Base-by-base conservation (phyloP, 2,888 invertebrate species). In the Latheticus oryzae region DNA sequence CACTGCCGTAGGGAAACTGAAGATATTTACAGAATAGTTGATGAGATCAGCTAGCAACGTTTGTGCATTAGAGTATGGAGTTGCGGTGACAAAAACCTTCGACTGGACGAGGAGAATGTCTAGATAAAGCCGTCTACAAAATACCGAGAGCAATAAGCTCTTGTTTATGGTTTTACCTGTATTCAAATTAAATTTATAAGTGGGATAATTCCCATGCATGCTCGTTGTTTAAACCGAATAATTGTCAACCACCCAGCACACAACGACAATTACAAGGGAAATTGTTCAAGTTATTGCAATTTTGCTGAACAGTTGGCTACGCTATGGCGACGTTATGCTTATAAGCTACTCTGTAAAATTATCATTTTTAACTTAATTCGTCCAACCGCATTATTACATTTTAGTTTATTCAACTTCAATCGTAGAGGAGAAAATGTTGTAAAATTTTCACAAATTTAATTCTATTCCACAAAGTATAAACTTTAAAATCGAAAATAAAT, bases 151-250 rank as follows among this genome's bases (percentile, higher is more conserved):
- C 48, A 30, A 47, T 47, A 54, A 47, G 48, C 35, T 28, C 50
- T 56, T 56, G 56, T 56, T 56, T 50, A 43, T 43, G 50, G 50
- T 35, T 48, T 40, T 50, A 56, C 56, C 56, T 56, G 56, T 56
- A 56, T 55, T 53, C 54, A 61, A 61, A 63, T 63, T 61, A 48
- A 58, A 63, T 61, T 63, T 59, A 61, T 61, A 63, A 61, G 52
- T 42, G 32, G 51, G 55, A 58, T 43, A 54, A 55, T 60, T 59
- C 54, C 54, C 40, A 58, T 59, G 45, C 53, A 55, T 61, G 63
- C 59, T 61, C 50, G 59, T 58, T 61, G 56, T 61, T 63, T 42
- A 50, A 60, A 52, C 47, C 50, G 45, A 59, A 57, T 61, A 52
- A 63, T 61, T 61, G 63, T 61, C 56, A 51, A 51, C 57, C 37